Evolutionary conservation across 2,888 invertebrate genomes (phyloP).

Genomic region (Apotomis capreana): DNA sequence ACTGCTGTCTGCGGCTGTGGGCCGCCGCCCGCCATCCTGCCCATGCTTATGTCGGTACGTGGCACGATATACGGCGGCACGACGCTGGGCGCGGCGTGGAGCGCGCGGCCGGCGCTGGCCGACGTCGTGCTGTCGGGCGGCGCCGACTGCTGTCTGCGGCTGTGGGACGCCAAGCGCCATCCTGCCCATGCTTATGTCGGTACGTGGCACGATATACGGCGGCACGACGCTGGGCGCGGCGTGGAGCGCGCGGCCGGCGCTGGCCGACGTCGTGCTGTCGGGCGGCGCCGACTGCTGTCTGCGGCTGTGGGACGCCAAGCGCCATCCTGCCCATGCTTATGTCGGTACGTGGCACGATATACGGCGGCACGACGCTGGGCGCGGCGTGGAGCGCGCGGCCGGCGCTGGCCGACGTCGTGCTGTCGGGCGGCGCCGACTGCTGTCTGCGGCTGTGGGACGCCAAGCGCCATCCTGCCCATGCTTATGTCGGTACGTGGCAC

Average conservation of each 20-base stretch:
- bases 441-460: constrained; percentile 86
- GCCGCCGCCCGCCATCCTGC: constrained; percentile 75
- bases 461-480: constrained; percentile 68
- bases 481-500: constrained; percentile 75
- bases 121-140: too few relatives aligned
- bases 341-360: constrained; percentile 75
- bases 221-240: constrained; percentile 81
- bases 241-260: constrained; percentile 85
- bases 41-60: constrained; percentile 52
- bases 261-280: constrained; percentile 84
- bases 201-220: constrained; percentile 84
- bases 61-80: too few relatives aligned
- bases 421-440: constrained; percentile 87
- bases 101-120: too few relatives aligned
- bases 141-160: too few relatives aligned
- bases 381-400: constrained; percentile 86
- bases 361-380: constrained; percentile 80
- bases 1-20: constrained; percentile 87
- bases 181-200: too few relatives aligned
- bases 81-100: too few relatives aligned
- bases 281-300: constrained; percentile 87
- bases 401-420: constrained; percentile 80
- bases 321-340: constrained; percentile 67
- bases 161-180: too few relatives aligned
- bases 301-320: constrained; percentile 85